These are phyloP conservation scores for Eupithecia dodoneata DNA, from an alignment of 2,888 invertebrate genomes.

Conservation along the genomic window DNA sequence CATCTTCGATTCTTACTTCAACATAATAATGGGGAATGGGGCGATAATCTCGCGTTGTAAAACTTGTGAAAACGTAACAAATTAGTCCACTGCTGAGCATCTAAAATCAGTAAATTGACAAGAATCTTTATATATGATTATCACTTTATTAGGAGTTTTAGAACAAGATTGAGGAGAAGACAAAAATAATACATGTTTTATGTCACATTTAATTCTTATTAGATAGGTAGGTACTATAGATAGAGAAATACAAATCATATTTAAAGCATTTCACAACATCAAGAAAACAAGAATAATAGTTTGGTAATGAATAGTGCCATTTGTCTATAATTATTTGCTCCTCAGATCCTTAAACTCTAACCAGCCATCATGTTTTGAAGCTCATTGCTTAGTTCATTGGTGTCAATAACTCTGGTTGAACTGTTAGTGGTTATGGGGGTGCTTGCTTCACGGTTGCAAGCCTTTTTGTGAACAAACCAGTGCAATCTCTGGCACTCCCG, in stretches of 20 bases:
- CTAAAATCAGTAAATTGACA: not conserved
- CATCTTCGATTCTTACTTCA: not conserved
- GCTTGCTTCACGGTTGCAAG: conserved; percentile 87
- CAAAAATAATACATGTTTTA: not conserved
- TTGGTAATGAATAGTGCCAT: conserved; percentile 33
- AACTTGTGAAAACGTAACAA: not conserved
- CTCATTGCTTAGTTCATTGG: conserved; percentile 78
- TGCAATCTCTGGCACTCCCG: conserved; percentile 96
- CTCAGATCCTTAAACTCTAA: conserved; percentile 48
- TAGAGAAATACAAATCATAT: conserved; percentile 43
- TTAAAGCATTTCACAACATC: conserved; percentile 48
- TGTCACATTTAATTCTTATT: conserved; percentile 44
- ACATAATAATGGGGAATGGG: not conserved
- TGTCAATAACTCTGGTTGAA: conserved; percentile 68
- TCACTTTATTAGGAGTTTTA: not conserved
- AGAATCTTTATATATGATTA: not conserved
- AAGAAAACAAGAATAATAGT: conserved; percentile 38
- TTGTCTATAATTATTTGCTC: conserved; percentile 21
- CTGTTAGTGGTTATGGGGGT: conserved; percentile 56
- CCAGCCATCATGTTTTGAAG: conserved; percentile 80
- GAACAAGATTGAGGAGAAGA: not conserved
- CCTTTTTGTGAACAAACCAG: conserved; percentile 96
- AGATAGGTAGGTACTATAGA: conserved; percentile 23
- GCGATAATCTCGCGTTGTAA: not conserved
- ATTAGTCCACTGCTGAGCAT: not conserved